Evolutionary conservation across 2,888 invertebrate genomes (phyloP), one percentile per base, ranked within the genome.

Genomic region (Andrena marginata): DNA sequence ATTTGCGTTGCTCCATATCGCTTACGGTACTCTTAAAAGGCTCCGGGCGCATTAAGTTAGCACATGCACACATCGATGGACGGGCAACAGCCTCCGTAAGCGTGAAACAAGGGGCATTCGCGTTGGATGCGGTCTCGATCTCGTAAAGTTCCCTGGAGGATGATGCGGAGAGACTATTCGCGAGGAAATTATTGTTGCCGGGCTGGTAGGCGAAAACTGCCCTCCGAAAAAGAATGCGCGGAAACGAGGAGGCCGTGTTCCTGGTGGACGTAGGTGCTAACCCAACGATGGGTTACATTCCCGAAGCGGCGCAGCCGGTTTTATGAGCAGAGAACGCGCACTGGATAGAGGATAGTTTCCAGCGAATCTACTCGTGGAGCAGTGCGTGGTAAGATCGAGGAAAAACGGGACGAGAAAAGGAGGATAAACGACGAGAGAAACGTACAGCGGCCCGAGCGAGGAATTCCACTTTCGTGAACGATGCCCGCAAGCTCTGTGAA

Each of bases 261-360:
- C 80, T 75, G 80, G 42, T 62, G 86, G 82, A 89, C 89, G 86
- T 89, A 87, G 86, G 85, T 89, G 87, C 87, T 89, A 89, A 85
- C 76, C 84, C 49, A 31, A 51, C 81, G 86, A 89, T 87, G 84
- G 87, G 86, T 84, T 85, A 87, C 89, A 89, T 89, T 91, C 88
- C 71, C 84, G 85, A 85, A 81, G 84, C 77, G 77, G 82, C 56
- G 80, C 75, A 86, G 84, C 84, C 86, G 85, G 86, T 91, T 90
- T 91, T 92, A 91, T 85, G 89, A 87, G 80, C 88, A 70, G 71
- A 81, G 65, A 78, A 85, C 79, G 87, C 81, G 82, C 72, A 74
- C 71, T 31, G 80, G 76, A 84, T 83, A 80, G 77, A 60, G 83
- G 84, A 88, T 87, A 86, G 89, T 86, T 86, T 88, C 84, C 84